These are phyloP conservation scores for Ormyrus thymus DNA, from an alignment of 2,888 invertebrate species.

Conservation along the genomic window DNA sequence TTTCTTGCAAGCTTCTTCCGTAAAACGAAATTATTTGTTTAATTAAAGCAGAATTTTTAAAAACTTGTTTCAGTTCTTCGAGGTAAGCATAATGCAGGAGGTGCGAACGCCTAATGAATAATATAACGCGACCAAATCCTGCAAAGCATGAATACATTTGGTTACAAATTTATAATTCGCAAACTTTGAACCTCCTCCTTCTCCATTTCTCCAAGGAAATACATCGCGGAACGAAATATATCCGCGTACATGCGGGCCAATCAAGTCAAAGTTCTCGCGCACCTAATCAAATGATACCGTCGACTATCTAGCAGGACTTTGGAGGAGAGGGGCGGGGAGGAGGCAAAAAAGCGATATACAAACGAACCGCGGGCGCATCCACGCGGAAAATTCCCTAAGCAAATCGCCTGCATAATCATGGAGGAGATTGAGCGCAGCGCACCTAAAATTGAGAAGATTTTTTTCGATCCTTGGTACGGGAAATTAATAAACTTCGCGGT, in stretches of 20 bases:
- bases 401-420: conserved; percentile 22
- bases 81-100: background rate
- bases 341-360: conserved; percentile 4
- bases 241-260: conserved; percentile 6
- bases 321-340: background rate
- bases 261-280: background rate
- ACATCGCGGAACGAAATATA: background rate
- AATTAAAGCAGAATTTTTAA: too few species aligned
- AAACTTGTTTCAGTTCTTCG: too few species aligned
- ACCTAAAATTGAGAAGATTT: background rate
- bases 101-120: conserved; percentile 27
- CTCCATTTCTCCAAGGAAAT: background rate
- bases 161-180: conserved; percentile 32
- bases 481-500: too few species aligned
- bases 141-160: conserved; percentile 29
- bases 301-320: background rate
- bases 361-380: conserved; percentile 1
- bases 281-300: conserved; percentile 7
- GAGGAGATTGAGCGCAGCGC: conserved; percentile 22
- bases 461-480: background rate
- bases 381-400: conserved; percentile 18
- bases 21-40: too few species aligned
- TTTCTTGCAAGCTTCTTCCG: too few species aligned
- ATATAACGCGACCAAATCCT: background rate
- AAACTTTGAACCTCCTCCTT: background rate